Evolutionary conservation across 2,888 invertebrate species (phyloP).

Genomic region (Agrotis ipsilon): DNA sequence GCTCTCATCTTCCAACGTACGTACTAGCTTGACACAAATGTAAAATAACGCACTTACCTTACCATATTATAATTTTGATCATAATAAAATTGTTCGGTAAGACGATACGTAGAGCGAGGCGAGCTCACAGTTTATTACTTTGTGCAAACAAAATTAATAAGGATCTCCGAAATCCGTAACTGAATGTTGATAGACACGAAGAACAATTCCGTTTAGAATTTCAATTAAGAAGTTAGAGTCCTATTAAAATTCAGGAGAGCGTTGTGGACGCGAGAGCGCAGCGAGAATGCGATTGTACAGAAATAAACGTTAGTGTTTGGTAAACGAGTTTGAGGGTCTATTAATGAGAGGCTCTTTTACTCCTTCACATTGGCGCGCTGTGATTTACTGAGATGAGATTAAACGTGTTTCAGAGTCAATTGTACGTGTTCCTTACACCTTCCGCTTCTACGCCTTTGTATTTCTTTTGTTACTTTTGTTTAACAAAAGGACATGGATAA

Average conservation of each 20-base stretch:
- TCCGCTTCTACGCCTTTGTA: conserved; percentile 19
- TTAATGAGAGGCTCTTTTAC: conserved; percentile 59
- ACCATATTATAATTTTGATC: conserved; percentile 52
- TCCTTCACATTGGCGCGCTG: conserved; percentile 50
- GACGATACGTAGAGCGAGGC: conserved; percentile 52
- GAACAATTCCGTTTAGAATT: conserved; percentile 79
- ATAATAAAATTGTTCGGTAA: conserved; percentile 59
- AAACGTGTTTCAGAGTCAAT: conserved; percentile 45
- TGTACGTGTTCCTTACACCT: conserved; percentile 55
- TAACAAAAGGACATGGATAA: no score
- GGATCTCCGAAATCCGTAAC: conserved; percentile 73
- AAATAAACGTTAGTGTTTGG: conserved; percentile 72
- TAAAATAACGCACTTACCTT: conserved; percentile 47
- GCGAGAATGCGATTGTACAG: conserved; percentile 74
- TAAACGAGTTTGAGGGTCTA: conserved; percentile 70
- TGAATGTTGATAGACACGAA: conserved; percentile 79
- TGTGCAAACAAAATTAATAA: conserved; percentile 73
- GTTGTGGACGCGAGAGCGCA: conserved; percentile 72
- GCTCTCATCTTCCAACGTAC: conserved; percentile 30
- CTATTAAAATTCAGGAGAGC: conserved; percentile 80
- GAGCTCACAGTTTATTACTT: conserved; percentile 62
- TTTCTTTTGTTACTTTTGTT: conserved; percentile 20
- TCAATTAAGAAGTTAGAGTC: conserved; percentile 82
- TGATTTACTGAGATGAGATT: conserved; percentile 60
- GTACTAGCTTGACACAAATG: conserved; percentile 47